A percentile compares a stretch with the other conserved stretches of the same genome.
Evolutionary conservation across 2,113 vertebrate species (phyloP).

Genomic region (Carassius carassius): DNA sequence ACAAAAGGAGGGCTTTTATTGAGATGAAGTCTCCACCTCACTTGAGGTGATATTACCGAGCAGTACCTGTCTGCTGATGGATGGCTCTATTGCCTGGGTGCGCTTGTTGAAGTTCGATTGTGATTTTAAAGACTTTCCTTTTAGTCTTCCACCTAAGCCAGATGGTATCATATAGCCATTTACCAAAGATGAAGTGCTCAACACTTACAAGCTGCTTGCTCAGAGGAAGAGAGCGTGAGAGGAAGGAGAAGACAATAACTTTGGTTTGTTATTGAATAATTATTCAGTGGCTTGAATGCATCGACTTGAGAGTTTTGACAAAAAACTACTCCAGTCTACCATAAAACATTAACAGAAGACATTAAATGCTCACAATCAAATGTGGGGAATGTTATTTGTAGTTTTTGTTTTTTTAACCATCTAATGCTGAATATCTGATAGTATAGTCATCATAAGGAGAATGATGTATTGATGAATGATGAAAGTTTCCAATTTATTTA

Average conservation of each 20-base stretch:
- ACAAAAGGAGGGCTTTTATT: slow-evolving; percentile 51
- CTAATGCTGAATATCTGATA: not conserved
- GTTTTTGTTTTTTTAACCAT: too few species aligned
- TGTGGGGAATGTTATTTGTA: not conserved
- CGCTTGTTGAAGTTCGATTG: slow-evolving; percentile 47
- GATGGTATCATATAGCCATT: slow-evolving; percentile 37
- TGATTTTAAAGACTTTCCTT: slow-evolving; percentile 51
- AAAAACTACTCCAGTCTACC: not conserved
- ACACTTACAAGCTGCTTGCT: not conserved
- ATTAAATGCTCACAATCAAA: not conserved
- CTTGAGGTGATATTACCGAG: slow-evolving; percentile 50
- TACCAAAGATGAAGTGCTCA: slow-evolving; percentile 20
- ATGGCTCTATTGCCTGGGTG: slow-evolving; percentile 42
- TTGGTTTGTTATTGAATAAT: not conserved
- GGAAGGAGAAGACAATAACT: slow-evolving; percentile 23
- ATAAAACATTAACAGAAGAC: not conserved
- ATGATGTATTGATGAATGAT: too few species aligned
- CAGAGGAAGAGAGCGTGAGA: slow-evolving; percentile 40
- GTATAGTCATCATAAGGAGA: not conserved
- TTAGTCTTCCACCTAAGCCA: slow-evolving; percentile 30
- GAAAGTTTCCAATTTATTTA: too few species aligned
- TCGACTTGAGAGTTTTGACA: not conserved
- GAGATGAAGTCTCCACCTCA: slow-evolving; percentile 56
- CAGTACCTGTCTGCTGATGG: slow-evolving; percentile 45
- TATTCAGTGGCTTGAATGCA: not conserved